These are phyloP conservation scores for Zosterops hypoxanthus DNA, from an alignment of 2,113 vertebrate species.

Conservation along the genomic window DNA sequence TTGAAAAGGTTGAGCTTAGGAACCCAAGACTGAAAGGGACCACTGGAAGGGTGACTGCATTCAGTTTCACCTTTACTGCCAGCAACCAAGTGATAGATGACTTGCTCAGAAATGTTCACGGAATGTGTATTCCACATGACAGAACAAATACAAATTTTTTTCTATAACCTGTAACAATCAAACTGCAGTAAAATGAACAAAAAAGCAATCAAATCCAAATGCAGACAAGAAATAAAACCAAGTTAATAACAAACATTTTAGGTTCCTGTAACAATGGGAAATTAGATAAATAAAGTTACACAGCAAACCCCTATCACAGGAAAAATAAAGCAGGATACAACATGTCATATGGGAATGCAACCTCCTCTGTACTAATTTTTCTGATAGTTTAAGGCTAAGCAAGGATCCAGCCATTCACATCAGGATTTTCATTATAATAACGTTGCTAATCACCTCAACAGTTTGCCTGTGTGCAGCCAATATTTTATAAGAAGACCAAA, in stretches of 20 bases:
- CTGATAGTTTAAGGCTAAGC: not conserved
- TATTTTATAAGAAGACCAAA: not conserved
- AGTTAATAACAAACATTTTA: not conserved
- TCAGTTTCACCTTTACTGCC: not conserved
- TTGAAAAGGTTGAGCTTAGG: not conserved
- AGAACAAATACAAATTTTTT: not conserved
- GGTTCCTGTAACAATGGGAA: not conserved
- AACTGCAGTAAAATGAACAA: not conserved
- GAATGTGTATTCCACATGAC: not conserved
- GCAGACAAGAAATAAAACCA: not conserved
- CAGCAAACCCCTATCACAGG: not conserved
- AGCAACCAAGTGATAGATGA: not conserved
- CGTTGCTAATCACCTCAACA: not conserved
- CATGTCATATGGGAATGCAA: not conserved
- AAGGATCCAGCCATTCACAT: not conserved
- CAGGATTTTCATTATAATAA: not conserved
- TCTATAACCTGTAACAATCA: not conserved
- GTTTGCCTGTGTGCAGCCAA: not conserved
- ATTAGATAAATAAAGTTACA: not conserved
- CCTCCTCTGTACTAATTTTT: not conserved
- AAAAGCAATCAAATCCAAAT: not conserved
- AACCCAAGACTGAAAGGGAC: not conserved
- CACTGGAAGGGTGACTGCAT: not conserved
- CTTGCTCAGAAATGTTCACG: not conserved
- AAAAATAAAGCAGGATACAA: not conserved